These are phyloP conservation scores for Ridgeia piscesae DNA, from an alignment of 1,140 invertebrate genomes.

Conservation along the genomic window DNA sequence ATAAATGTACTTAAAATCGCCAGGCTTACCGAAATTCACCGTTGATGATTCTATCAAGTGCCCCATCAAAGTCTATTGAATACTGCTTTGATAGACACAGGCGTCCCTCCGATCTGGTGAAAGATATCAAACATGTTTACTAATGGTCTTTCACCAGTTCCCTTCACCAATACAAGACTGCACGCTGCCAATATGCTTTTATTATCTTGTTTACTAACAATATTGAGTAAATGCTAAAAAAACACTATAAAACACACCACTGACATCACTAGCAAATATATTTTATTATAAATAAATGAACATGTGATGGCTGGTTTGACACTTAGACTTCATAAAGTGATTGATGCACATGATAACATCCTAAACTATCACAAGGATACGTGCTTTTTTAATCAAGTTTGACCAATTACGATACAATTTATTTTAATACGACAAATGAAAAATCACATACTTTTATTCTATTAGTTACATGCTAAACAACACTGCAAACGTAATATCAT, in stretches of 20 bases:
- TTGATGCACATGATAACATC: too few species aligned
- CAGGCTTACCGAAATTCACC: slow-evolving; percentile 64
- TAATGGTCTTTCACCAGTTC: background rate
- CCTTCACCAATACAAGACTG: background rate
- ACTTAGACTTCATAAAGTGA: too few species aligned
- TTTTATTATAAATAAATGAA: background rate
- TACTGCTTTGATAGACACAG: slow-evolving; percentile 78
- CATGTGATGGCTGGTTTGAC: background rate
- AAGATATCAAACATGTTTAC: slow-evolving; percentile 17
- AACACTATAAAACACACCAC: background rate
- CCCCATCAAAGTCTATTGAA: slow-evolving; percentile 70
- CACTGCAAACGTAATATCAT: background rate
- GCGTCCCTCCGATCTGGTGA: slow-evolving; percentile 81
- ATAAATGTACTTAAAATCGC: background rate
- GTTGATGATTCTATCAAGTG: slow-evolving; percentile 68
- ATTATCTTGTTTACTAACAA: background rate
- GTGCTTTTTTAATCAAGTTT: too few species aligned
- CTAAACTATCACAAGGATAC: too few species aligned
- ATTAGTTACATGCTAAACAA: too few species aligned
- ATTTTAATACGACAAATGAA: too few species aligned
- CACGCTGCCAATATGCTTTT: background rate
- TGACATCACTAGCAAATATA: background rate
- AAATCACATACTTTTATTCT: too few species aligned
- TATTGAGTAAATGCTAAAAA: background rate
- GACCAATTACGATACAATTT: too few species aligned